These are phyloP conservation scores for Prochilodus magdalenae DNA, from an alignment of 2,113 vertebrate species.

Conservation along the genomic window DNA sequence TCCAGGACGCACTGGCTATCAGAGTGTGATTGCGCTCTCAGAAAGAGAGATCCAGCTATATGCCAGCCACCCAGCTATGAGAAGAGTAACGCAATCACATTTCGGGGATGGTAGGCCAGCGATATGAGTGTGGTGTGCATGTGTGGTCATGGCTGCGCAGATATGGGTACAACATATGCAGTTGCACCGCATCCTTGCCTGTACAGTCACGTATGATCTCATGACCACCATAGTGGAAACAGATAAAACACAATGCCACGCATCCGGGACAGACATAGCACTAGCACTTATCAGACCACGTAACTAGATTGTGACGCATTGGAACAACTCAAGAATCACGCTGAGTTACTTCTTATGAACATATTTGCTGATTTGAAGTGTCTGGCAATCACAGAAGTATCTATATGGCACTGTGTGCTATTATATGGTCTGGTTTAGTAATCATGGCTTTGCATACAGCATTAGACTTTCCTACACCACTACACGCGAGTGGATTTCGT, in stretches of 20 bases:
- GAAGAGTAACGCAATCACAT: constrained; percentile 2
- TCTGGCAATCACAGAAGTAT: not conserved
- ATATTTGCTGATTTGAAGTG: not conserved
- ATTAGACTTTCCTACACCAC: not conserved
- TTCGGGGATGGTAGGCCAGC: constrained; percentile 5
- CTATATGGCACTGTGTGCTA: not conserved
- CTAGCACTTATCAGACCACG: not conserved
- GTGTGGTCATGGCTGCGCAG: not conserved
- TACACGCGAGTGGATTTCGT: not conserved
- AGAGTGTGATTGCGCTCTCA: constrained; percentile 23
- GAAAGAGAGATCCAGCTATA: constrained; percentile 21
- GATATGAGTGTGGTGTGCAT: not conserved
- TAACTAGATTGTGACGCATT: constrained; percentile 27
- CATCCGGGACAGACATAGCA: not conserved
- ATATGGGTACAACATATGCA: not conserved
- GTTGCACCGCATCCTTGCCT: not conserved
- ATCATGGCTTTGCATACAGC: not conserved
- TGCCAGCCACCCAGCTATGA: constrained; percentile 29
- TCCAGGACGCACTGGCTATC: too few species aligned
- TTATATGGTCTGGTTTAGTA: constrained; percentile 13
- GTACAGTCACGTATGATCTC: not conserved
- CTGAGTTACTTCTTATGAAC: not conserved
- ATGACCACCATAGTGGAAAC: not conserved
- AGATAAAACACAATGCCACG: not conserved
- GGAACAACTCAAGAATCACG: not conserved